These are phyloP conservation scores for Palythoa grandis DNA, from an alignment of 92 coral and sea anemone genomes.

Conservation along the genomic window DNA sequence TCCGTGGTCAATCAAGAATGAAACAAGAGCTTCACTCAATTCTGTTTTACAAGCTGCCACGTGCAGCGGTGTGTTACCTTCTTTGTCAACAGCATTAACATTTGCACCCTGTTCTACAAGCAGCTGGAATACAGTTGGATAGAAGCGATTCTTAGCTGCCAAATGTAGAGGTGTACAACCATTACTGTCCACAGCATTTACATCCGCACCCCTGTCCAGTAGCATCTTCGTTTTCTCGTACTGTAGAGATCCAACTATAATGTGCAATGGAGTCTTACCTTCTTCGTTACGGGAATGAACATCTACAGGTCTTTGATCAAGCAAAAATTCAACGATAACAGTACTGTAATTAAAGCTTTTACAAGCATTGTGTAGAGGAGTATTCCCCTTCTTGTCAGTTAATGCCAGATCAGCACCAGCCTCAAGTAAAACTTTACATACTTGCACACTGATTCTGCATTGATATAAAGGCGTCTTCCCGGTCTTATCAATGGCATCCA, in stretches of 20 bases:
- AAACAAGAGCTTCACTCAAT: not conserved
- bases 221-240: not conserved
- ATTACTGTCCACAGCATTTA: too few relatives aligned
- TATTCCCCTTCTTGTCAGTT: not conserved
- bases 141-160: too few relatives aligned
- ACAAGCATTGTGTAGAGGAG: not conserved
- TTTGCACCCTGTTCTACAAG: not conserved
- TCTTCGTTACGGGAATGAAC: not conserved
- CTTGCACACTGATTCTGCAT: not conserved
- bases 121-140: not conserved
- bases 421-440: not conserved
- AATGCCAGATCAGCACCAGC: not conserved
- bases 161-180: too few relatives aligned
- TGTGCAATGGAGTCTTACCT: not conserved
- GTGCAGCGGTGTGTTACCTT: too few relatives aligned
- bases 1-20: conserved; percentile 4
- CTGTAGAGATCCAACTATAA: not conserved
- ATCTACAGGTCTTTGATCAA: not conserved
- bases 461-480: conserved; percentile 14
- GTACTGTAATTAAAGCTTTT: not conserved
- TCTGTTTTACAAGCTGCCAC: too few relatives aligned
- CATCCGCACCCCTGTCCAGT: conserved; percentile 11
- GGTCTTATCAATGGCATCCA: conserved; percentile 2
- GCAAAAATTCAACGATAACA: not conserved
- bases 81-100: too few relatives aligned